These are phyloP conservation scores for Amblyteles armatorius DNA, from an alignment of 2,888 invertebrate species.

Conservation along the genomic window DNA sequence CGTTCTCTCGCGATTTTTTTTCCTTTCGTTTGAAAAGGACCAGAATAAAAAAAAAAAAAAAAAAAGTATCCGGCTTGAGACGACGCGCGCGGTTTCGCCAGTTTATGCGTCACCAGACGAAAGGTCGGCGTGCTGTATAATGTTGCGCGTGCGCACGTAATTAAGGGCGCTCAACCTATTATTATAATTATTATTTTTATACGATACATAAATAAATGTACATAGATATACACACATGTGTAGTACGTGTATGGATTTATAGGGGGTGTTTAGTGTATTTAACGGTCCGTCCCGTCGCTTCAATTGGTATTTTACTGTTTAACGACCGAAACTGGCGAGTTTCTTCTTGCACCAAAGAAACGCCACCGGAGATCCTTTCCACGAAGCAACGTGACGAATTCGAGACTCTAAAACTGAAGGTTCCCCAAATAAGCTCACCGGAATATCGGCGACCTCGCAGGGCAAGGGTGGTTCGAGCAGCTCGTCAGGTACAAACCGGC, in stretches of 20 bases:
- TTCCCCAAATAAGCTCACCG: slow-evolving; percentile 5
- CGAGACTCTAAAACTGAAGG: slow-evolving; percentile 38
- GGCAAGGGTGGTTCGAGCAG: neutral
- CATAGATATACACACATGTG: neutral
- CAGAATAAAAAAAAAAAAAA: neutral
- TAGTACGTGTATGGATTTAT: slow-evolving; percentile 32
- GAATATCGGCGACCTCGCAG: slow-evolving; percentile 36
- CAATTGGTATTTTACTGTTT: slow-evolving; percentile 42
- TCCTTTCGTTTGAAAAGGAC: slow-evolving; percentile 32
- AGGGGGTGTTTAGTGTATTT: slow-evolving; percentile 20
- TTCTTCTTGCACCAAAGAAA: slow-evolving; percentile 19
- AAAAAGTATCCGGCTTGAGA: slow-evolving; percentile 5
- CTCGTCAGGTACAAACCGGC: slow-evolving; percentile 40
- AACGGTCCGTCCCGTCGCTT: slow-evolving; percentile 28
- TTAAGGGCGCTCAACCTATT: slow-evolving; percentile 3
- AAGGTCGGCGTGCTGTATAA: slow-evolving; percentile 43
- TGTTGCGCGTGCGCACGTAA: slow-evolving; percentile 34
- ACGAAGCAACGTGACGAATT: slow-evolving; percentile 59
- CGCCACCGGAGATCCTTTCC: slow-evolving; percentile 31
- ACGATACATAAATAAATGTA: neutral
- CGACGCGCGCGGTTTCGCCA: slow-evolving; percentile 6
- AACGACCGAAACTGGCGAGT: slow-evolving; percentile 32
- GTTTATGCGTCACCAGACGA: slow-evolving; percentile 62
- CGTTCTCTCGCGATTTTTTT: slow-evolving; percentile 29
- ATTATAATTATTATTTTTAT: slow-evolving; percentile 36